Conservation (phyloP, 2,113 vertebrate genomes). For the Heterocephalus glaber region DNA sequence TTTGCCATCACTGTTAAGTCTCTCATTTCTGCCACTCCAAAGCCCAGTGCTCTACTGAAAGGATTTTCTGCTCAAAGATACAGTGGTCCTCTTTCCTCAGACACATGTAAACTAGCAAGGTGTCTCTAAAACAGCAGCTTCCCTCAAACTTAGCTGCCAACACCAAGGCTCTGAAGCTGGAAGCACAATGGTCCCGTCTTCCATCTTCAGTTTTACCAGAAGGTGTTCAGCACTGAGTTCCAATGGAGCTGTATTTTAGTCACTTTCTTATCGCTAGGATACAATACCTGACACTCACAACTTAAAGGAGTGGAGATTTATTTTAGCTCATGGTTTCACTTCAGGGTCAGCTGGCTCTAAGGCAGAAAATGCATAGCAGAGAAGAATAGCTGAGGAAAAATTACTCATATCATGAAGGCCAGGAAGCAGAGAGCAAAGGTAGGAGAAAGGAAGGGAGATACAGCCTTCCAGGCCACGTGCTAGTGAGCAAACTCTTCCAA, state of each 20-base stretch:
- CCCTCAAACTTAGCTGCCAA: conserved; percentile 90
- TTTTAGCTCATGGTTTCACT: not conserved
- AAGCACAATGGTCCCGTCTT: conserved; percentile 89
- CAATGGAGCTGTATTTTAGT: conserved; percentile 67
- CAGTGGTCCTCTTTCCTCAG: conserved; percentile 88
- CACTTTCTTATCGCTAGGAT: not conserved
- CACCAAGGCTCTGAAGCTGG: conserved; percentile 90
- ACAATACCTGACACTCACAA: not conserved
- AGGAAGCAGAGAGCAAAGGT: not conserved
- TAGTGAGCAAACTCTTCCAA: not conserved
- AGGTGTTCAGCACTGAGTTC: conserved; percentile 85
- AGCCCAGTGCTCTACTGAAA: conserved; percentile 91
- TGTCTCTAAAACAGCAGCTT: conserved; percentile 90
- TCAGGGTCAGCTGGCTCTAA: not conserved
- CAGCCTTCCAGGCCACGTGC: not conserved
- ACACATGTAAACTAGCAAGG: conserved; percentile 90
- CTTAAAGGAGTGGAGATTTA: not conserved
- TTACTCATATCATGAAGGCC: not conserved
- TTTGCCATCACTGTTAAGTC: not conserved
- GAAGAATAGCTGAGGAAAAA: not conserved
- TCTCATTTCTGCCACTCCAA: conserved; percentile 81
- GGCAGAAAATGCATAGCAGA: not conserved
- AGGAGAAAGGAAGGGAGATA: not conserved
- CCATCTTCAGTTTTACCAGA: conserved; percentile 87
- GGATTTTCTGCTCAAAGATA: conserved; percentile 92